Percentiles rank a stretch among this genome's conserved stretches.
Evolutionary conservation across 1,140 invertebrate species (phyloP).

Genomic region (Caenorhabditis briggsae): DNA sequence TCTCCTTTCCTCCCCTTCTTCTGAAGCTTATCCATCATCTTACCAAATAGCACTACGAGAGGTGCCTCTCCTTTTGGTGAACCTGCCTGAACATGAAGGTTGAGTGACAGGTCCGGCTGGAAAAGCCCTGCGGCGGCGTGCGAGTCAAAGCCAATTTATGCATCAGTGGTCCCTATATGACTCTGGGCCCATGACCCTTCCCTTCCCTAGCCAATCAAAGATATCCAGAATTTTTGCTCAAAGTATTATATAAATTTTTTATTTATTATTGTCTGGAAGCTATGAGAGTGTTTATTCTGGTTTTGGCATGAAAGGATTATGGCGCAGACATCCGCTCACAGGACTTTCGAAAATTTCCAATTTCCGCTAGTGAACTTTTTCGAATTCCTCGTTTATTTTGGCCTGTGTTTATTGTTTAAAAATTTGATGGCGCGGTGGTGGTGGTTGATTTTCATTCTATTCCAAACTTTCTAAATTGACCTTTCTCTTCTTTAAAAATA

Average conservation of each 20-base stretch:
- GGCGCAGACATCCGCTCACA: not conserved
- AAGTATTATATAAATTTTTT: not conserved
- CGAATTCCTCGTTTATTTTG: not conserved
- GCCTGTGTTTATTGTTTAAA: constrained; percentile 13
- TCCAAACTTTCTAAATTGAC: not conserved
- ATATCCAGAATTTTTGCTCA: not conserved
- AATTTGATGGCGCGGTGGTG: not conserved
- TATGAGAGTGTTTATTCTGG: not conserved
- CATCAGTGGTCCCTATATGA: constrained; percentile 25
- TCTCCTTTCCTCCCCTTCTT: not conserved
- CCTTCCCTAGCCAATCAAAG: constrained; percentile 20
- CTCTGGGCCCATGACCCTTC: not conserved
- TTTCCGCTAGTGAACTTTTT: constrained; percentile 21
- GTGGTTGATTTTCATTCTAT: not conserved
- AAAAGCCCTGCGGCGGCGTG: constrained; percentile 52
- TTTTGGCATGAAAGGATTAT: constrained; percentile 20
- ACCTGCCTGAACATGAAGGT: constrained; percentile 54
- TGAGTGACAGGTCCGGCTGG: constrained; percentile 47
- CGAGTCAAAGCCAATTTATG: constrained; percentile 52
- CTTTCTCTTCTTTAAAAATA: not conserved
- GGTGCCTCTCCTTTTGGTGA: not conserved
- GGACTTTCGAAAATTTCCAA: not conserved
- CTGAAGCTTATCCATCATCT: constrained; percentile 51
- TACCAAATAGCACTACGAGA: constrained; percentile 52
- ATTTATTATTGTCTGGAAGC: not conserved